phyloP scores from a whole-genome alignment of 2,888 invertebrate genomes.

The Aproaerema taeniolella region DNA sequence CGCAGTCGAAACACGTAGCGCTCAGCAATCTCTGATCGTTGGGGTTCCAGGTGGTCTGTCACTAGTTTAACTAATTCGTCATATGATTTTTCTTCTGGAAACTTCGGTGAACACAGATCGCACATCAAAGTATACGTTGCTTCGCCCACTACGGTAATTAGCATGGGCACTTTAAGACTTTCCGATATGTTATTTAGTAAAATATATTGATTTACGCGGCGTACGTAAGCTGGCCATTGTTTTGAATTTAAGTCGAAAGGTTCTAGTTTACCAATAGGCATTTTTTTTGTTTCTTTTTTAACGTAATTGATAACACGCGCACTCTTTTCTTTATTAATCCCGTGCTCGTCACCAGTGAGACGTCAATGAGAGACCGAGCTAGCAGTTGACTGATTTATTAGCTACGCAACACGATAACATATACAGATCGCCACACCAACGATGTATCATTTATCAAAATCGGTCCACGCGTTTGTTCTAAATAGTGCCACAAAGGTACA shows the following conservation, averaged over 20 bases:
- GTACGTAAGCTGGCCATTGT: constrained; percentile 2
- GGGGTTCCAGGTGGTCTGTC: constrained; percentile 17
- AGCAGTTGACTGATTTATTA: neutral
- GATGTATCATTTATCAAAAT: too few species aligned
- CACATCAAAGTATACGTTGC: constrained; percentile 18
- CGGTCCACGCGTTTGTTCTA: too few species aligned
- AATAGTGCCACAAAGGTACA: too few species aligned
- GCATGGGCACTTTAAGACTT: constrained; percentile 15
- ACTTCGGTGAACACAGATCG: constrained; percentile 21
- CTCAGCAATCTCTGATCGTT: constrained; percentile 18
- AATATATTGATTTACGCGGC: constrained; percentile 2
- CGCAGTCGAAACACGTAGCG: constrained; percentile 1
- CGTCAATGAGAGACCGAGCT: constrained; percentile 1
- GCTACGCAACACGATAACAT: too few species aligned
- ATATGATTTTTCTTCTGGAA: constrained; percentile 17
- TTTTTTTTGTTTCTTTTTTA: neutral
- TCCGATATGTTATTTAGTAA: constrained; percentile 16
- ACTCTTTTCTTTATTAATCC: neutral
- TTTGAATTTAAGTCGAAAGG: neutral
- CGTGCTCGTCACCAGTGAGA: neutral
- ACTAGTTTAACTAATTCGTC: constrained; percentile 19
- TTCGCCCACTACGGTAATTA: constrained; percentile 19
- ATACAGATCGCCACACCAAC: too few species aligned
- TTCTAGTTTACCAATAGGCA: constrained; percentile 1
- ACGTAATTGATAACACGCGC: neutral